Percentiles rank a stretch among this genome's conserved stretches.
Conservation (phyloP, 1,140 invertebrate species). For the Drosophila bocqueti region DNA sequence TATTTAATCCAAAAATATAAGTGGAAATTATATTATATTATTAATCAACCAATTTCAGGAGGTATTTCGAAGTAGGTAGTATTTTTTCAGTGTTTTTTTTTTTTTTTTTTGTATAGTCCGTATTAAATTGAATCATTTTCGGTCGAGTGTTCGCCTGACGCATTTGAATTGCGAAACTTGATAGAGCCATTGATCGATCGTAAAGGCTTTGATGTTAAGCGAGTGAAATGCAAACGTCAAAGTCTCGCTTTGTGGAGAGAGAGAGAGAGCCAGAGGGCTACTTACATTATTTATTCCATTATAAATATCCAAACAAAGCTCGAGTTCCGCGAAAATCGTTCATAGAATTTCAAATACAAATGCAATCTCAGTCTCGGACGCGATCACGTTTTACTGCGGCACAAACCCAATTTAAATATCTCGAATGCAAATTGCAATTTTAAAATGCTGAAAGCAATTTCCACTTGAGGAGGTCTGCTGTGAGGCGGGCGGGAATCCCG, state of each 20-base stretch:
- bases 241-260: neutral
- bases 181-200: conserved; percentile 44
- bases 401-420: conserved; percentile 67
- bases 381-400: conserved; percentile 63
- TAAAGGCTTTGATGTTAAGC: conserved; percentile 1
- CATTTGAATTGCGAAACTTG: conserved; percentile 54
- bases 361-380: conserved; percentile 29
- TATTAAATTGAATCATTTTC: conserved; percentile 59
- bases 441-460: conserved; percentile 28
- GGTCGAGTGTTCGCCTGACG: conserved; percentile 58
- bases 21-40: neutral
- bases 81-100: neutral
- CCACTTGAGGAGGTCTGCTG: neutral
- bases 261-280: too few relatives aligned
- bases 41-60: neutral
- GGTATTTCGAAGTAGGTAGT: neutral
- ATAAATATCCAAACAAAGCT: conserved; percentile 20
- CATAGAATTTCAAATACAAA: conserved; percentile 56
- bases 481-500: conserved; percentile 7
- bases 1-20: neutral
- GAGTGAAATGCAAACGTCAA: conserved; percentile 24
- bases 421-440: conserved; percentile 62
- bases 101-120: conserved; percentile 12
- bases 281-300: conserved; percentile 19
- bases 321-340: conserved; percentile 72